Percentiles rank a stretch among this genome's conserved stretches.
Evolutionary conservation across 2,888 invertebrate genomes (phyloP).

Genomic region (Melanophora roralis): DNA sequence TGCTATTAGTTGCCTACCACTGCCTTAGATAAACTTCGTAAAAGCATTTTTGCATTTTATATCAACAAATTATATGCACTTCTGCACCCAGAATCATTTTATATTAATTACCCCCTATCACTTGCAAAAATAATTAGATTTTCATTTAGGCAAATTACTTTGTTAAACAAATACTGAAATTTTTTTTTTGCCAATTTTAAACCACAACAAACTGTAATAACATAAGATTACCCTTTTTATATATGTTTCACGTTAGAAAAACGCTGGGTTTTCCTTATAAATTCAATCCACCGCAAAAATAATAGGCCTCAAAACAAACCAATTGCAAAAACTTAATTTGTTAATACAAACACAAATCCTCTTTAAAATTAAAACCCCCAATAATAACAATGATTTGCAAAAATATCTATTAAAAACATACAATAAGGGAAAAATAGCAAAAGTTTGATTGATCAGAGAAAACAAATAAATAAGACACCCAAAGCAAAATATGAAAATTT

Average conservation of each 20-base stretch:
- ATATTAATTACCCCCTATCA: no score
- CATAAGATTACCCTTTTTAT: no score
- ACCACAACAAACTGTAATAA: conserved; percentile 27
- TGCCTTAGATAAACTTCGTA: no score
- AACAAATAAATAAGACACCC: conserved; percentile 33
- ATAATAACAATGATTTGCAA: conserved; percentile 32
- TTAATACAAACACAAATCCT: background rate
- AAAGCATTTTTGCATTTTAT: no score
- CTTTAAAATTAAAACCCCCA: background rate
- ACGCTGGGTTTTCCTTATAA: background rate
- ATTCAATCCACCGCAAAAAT: conserved; percentile 15
- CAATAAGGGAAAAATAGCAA: background rate
- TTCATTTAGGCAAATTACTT: background rate
- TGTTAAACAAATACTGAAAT: background rate
- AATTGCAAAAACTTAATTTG: background rate
- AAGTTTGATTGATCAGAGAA: conserved; percentile 51
- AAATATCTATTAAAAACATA: background rate
- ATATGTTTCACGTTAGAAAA: background rate
- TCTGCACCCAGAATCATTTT: no score
- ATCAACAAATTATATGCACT: no score
- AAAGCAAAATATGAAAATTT: background rate
- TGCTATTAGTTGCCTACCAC: no score
- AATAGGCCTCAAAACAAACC: background rate
- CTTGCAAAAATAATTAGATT: no score
- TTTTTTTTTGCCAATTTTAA: background rate